Evolutionary conservation across 2,888 invertebrate genomes (phyloP).

Genomic region (Ophonus ardosiacus): DNA sequence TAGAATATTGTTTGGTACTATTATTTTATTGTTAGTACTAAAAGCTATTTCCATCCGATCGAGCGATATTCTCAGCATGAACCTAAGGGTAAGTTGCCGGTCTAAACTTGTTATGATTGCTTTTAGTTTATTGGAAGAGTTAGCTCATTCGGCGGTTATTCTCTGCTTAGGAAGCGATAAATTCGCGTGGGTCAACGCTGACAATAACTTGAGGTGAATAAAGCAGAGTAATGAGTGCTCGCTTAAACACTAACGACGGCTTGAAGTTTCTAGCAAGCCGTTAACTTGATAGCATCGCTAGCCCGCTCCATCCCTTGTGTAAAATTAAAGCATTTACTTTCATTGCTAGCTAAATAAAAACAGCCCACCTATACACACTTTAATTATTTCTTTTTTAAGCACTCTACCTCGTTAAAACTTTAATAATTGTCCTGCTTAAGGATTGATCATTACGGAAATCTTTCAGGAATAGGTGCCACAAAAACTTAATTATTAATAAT

Average conservation of each 20-base stretch:
- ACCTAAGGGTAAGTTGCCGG: neutral
- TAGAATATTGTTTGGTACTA: too few relatives aligned
- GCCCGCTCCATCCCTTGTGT: conserved; percentile 13
- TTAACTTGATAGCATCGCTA: conserved; percentile 46
- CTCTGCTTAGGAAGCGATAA: conserved; percentile 41
- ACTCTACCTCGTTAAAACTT: conserved; percentile 8
- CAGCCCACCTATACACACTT: conserved; percentile 22
- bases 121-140: conserved; percentile 38
- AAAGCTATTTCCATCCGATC: too few relatives aligned
- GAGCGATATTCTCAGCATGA: too few relatives aligned
- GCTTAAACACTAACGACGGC: conserved; percentile 51
- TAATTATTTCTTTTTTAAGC: conserved; percentile 14
- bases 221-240: conserved; percentile 41
- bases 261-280: conserved; percentile 49
- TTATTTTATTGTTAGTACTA: too few relatives aligned
- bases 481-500: neutral
- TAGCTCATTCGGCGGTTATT: conserved; percentile 21
- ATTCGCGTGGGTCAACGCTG: conserved; percentile 39
- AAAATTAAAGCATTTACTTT: conserved; percentile 47
- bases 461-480: neutral
- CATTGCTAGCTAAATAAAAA: conserved; percentile 42
- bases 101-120: conserved; percentile 40
- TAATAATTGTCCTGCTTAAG: neutral
- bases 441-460: neutral
- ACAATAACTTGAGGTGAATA: conserved; percentile 51